Conservation (phyloP, 92 coral and sea anemone genomes). For the Heteractis magnifica region DNA sequence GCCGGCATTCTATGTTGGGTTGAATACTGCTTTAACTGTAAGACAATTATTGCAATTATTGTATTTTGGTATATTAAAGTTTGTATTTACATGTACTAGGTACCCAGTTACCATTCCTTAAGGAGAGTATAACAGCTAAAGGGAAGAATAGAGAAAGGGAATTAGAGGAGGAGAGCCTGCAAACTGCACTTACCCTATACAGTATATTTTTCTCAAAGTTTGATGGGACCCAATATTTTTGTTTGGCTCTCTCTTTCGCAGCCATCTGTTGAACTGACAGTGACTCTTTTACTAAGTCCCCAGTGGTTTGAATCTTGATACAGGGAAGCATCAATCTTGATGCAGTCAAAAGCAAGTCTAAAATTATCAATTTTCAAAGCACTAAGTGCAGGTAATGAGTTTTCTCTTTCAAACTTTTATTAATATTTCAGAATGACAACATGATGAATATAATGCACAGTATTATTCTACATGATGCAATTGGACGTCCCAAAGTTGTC, state of each 20-base stretch:
- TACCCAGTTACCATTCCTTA: conserved; percentile 5
- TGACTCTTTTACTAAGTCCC: background rate
- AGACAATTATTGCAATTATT: background rate
- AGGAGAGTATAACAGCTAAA: background rate
- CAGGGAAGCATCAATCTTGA: background rate
- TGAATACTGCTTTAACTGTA: conserved; percentile 41
- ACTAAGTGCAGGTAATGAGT: background rate
- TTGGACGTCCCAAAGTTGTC: conserved; percentile 26
- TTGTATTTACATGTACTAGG: background rate
- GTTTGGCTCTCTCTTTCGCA: no score
- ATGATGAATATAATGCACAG: conserved; percentile 33
- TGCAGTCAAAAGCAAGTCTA: background rate
- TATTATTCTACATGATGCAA: conserved; percentile 34
- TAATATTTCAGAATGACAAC: conserved; percentile 41
- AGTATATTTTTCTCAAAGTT: background rate
- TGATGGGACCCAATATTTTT: background rate
- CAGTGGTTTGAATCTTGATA: background rate
- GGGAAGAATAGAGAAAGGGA: background rate
- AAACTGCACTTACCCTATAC: background rate
- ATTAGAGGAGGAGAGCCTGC: background rate
- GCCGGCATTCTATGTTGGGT: conserved; percentile 40
- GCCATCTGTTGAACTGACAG: no score
- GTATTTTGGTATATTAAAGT: background rate
- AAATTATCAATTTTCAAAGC: background rate
- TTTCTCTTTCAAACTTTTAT: background rate